These are phyloP conservation scores for Gnathonemus longibarbis DNA, from an alignment of 2,113 vertebrate genomes.

Conservation along the genomic window DNA sequence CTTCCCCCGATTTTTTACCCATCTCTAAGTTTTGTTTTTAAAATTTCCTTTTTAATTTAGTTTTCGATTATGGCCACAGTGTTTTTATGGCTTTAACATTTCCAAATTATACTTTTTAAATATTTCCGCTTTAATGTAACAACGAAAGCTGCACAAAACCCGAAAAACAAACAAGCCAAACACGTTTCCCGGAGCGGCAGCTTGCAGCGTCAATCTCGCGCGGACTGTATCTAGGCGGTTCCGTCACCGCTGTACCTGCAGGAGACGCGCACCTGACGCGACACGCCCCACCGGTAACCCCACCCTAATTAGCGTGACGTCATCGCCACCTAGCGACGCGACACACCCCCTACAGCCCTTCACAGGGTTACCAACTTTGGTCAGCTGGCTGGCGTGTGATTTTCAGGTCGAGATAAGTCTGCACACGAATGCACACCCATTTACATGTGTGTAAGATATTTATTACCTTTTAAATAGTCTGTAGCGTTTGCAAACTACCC, in stretches of 20 bases:
- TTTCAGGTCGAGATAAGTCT: background rate
- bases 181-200: background rate
- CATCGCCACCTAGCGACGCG: background rate
- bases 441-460: background rate
- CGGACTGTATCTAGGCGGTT: slow-evolving; percentile 35
- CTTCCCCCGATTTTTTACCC: slow-evolving; percentile 45
- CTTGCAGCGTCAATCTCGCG: background rate
- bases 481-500: background rate
- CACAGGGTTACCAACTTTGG: background rate
- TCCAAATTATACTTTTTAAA: background rate
- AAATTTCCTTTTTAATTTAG: background rate
- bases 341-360: background rate
- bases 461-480: background rate
- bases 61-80: background rate
- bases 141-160: background rate
- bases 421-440: background rate
- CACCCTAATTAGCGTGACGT: background rate
- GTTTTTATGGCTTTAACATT: background rate
- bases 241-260: slow-evolving; percentile 43
- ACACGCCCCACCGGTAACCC: background rate
- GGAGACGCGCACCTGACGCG: slow-evolving; percentile 23
- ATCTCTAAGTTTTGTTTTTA: slow-evolving; percentile 31
- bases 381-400: background rate
- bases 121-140: background rate
- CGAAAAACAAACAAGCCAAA: background rate